These are phyloP conservation scores for Hydriomena furcata DNA, from an alignment of 2,888 invertebrate species.

Conservation along the genomic window DNA sequence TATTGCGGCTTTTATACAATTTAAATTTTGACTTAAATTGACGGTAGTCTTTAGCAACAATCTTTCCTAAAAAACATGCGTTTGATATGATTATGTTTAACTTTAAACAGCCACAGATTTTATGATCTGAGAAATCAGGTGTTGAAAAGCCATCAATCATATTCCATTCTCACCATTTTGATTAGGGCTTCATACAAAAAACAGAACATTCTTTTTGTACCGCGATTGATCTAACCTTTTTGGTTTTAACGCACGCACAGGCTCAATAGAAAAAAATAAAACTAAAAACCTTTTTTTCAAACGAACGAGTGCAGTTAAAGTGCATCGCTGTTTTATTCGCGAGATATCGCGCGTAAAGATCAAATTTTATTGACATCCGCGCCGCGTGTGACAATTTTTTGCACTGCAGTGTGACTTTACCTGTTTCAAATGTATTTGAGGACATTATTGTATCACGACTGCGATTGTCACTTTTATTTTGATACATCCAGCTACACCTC, in stretches of 20 bases:
- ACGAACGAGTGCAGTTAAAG: constrained; percentile 50
- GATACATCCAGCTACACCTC: no score
- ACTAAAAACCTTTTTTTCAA: no score
- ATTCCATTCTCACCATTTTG: not conserved
- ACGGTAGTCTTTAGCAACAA: no score
- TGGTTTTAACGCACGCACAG: constrained; percentile 12
- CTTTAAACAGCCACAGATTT: not conserved
- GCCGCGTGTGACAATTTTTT: constrained; percentile 60
- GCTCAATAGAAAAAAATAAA: constrained; percentile 35
- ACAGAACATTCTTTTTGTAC: not conserved
- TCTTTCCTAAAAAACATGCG: no score
- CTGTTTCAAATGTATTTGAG: constrained; percentile 38
- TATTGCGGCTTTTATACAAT: no score
- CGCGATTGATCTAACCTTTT: constrained; percentile 15
- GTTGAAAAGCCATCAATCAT: constrained; percentile 15
- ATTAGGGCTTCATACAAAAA: constrained; percentile 2
- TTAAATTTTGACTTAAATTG: no score
- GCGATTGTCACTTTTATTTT: constrained; percentile 36
- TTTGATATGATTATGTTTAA: no score
- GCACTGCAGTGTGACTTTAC: constrained; percentile 49
- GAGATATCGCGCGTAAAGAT: constrained; percentile 70
- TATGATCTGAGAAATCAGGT: constrained; percentile 4
- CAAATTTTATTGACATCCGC: constrained; percentile 73
- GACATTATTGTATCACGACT: not conserved
- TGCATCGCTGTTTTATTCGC: constrained; percentile 58